Evolutionary conservation across 2,113 vertebrate genomes (phyloP).

Genomic region (Actenoides hombroni): DNA sequence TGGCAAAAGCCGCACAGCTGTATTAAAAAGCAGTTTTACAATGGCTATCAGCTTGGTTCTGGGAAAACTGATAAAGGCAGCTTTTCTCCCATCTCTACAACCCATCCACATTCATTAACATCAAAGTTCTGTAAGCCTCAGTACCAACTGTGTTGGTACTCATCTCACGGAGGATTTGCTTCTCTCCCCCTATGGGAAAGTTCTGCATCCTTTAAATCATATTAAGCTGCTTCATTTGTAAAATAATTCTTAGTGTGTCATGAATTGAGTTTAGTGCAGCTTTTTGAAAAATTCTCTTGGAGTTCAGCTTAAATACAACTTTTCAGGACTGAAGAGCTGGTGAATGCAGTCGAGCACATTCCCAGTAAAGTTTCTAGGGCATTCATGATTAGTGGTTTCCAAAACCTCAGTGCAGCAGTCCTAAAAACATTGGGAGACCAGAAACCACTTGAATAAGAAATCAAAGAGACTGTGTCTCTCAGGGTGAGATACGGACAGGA

Average conservation of each 20-base stretch:
- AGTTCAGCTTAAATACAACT: constrained; percentile 56
- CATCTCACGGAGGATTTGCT: constrained; percentile 72
- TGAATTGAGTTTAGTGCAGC: constrained; percentile 58
- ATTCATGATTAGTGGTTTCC: constrained; percentile 6
- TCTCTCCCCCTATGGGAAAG: constrained; percentile 69
- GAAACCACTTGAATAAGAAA: constrained; percentile 62
- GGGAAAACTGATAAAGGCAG: constrained; percentile 62
- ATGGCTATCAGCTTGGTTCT: constrained; percentile 62
- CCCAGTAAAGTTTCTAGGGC: constrained; percentile 53
- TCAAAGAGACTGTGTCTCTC: constrained; percentile 56
- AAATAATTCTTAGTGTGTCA: constrained; percentile 69
- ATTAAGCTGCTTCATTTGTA: constrained; percentile 72
- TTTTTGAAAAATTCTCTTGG: constrained; percentile 66
- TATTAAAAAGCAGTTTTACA: constrained; percentile 61
- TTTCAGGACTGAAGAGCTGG: constrained; percentile 32
- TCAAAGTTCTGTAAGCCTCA: constrained; percentile 68
- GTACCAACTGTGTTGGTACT: constrained; percentile 64
- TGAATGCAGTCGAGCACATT: constrained; percentile 32
- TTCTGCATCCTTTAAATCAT: constrained; percentile 73
- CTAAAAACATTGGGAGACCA: constrained; percentile 43
- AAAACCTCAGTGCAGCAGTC: constrained; percentile 27
- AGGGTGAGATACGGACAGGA: constrained; percentile 26
- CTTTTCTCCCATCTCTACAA: constrained; percentile 58
- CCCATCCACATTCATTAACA: constrained; percentile 69
- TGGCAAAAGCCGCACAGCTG: constrained; percentile 55